Evolutionary conservation across 2,888 invertebrate genomes (phyloP), one percentile per base, ranked within the genome.

Genomic region (Mylabris sibirica): DNA sequence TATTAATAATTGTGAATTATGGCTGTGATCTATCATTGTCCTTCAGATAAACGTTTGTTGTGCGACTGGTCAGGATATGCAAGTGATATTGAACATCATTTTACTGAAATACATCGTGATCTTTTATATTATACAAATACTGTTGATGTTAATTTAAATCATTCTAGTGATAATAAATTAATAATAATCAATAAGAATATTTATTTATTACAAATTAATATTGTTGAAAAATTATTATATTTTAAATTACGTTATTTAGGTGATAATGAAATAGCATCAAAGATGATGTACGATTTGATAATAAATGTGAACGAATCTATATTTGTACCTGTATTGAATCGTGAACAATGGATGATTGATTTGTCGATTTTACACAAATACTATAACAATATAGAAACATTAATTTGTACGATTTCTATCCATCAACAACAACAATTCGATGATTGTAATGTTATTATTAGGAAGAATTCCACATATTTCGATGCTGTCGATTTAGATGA

Each of bases 61-160:
- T 81, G 81, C 61, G 76, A 78, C 0, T 81, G 81, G 81, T 78
- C 78, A 74, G 81, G 81, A 24, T 64, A 69, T 26, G 73, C 79
- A 6, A 73, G 76, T 59, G 78, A 81, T 60, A 80, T 81, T 59
- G 71, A 77, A 24, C 76, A 77, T n/a, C 81, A 81, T 66, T 81
- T 81, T 67, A 76, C 74, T 61, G 69, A 76, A 57, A 78, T 79
- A 67, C 81, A 81, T 60, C 78, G 79, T 61, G 76, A 78, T 35
- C 70, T 81, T 6, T 64, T 80, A 26, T 75, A 70, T 60, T 74
- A 74, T 60, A 74, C 72, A 49, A 76, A 78, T 62, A 70, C 70
- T 1, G 68, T 80, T 8, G 66, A 68, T 30, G 71, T 81, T 9
- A 73, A 80, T 66, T 61, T 79, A 9, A 64, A 68, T 14, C 70